These are phyloP conservation scores for Tylochromis polylepis DNA, from an alignment of 2,113 vertebrate species.

Conservation along the genomic window DNA sequence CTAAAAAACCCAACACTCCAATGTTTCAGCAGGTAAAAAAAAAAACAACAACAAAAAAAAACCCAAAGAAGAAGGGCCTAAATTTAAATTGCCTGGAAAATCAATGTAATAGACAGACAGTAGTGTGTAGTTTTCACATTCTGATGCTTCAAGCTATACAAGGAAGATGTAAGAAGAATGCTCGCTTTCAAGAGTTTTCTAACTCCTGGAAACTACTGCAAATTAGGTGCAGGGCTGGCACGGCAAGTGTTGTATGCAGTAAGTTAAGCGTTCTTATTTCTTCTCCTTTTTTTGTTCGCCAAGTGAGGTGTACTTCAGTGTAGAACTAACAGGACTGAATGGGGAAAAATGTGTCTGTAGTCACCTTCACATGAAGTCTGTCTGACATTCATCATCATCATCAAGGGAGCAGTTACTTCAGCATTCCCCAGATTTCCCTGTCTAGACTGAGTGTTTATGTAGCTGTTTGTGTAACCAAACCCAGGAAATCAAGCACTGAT, in stretches of 20 bases:
- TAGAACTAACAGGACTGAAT: background rate
- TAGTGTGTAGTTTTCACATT: conserved; percentile 7
- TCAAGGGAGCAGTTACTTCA: background rate
- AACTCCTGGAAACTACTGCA: conserved; percentile 42
- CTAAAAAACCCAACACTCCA: conserved; percentile 39
- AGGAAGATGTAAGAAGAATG: conserved; percentile 29
- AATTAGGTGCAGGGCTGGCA: conserved; percentile 18
- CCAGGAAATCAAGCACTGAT: background rate
- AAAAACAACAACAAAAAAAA: too few relatives aligned
- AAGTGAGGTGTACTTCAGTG: background rate
- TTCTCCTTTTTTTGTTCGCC: background rate
- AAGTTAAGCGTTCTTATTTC: background rate
- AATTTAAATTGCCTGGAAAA: conserved; percentile 42
- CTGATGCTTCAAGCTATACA: conserved; percentile 22
- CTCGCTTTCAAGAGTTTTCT: conserved; percentile 50
- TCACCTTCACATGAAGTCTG: background rate
- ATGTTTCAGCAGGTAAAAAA: conserved; percentile 54
- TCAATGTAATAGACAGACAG: conserved; percentile 22
- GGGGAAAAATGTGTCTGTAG: background rate
- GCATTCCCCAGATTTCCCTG: background rate
- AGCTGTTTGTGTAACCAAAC: background rate
- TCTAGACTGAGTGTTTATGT: background rate
- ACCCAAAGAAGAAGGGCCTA: conserved; percentile 27
- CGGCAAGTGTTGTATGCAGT: background rate
- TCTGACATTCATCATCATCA: conserved; percentile 9